Evolutionary conservation across 2,113 vertebrate species (phyloP), one percentile per base, ranked within the genome.

Genomic region (Aegithalos caudatus): DNA sequence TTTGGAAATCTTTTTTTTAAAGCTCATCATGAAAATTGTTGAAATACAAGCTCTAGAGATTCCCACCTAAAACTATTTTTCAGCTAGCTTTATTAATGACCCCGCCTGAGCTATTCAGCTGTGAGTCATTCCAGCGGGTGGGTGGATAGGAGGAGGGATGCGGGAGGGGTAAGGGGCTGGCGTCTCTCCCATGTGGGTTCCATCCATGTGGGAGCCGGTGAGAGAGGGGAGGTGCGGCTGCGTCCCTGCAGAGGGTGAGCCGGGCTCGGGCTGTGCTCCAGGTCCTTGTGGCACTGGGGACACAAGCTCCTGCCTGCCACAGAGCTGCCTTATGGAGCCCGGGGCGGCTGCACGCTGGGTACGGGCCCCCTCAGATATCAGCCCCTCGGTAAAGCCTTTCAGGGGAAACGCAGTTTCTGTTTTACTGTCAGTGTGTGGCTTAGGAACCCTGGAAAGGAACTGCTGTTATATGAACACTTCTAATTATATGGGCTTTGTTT

Each of bases 311-410:
- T 58, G n/a, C 35, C 29, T 60, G 19, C 5, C 44, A 29, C 53
- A 10, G 27, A 60, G 48, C 64, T 56, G 37, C 21, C 38, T 27
- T 7, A 2, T 2, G 21, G 38, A 44, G 19, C 12, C 38, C 16
- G 4, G 3, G 16, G 29, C 0, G 3, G 27, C 20, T 80, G 38
- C 27, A 8, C 1, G 3, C 47, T 17, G 29, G 25, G 3, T 9
- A 2, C 4, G 3, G 23, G 29, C 6, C 27, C 28, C 15, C 11
- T 23, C 33, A 17, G 33, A 58, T 22, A 19, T 23, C 31, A 40
- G 69, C 8, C 8, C 33, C 24, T 37, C 3, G 12, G 12, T 22
- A 31, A n/a, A 85, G 16, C 45, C 47, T 61, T 66, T 3, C 60
- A 31, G 42, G 28, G 23, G 10, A 79, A 51, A 51, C 5, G 28